Evolutionary conservation across 2,888 invertebrate genomes (phyloP).

Genomic region (Netelia melanura): DNA sequence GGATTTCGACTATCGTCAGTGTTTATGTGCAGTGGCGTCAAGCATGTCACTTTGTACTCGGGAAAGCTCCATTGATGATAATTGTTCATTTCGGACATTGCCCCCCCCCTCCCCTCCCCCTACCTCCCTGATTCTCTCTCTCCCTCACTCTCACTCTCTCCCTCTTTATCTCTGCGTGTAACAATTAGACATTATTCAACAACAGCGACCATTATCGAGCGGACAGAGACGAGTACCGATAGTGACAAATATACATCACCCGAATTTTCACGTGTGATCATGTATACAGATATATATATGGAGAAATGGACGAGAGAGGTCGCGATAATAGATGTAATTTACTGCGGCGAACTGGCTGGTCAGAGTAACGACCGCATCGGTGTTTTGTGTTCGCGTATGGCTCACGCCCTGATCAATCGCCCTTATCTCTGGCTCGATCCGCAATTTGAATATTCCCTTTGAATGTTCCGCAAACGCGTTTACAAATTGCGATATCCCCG

Average conservation of each 20-base stretch:
- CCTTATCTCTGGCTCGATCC: constrained; percentile 36
- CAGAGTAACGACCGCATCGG: constrained; percentile 17
- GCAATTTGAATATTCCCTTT: constrained; percentile 30
- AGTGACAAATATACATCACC: constrained; percentile 44
- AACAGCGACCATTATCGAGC: constrained; percentile 40
- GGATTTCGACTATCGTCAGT: constrained; percentile 17
- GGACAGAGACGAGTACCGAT: constrained; percentile 31
- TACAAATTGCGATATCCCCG: constrained; percentile 23
- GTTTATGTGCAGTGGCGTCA: constrained; percentile 16
- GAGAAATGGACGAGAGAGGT: constrained; percentile 14
- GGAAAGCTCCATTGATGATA: constrained; percentile 35
- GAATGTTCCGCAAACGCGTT: neutral
- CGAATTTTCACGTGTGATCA: constrained; percentile 36
- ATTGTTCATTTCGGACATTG: constrained; percentile 38
- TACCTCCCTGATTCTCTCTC: neutral
- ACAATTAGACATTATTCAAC: constrained; percentile 49
- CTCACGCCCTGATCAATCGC: constrained; percentile 50
- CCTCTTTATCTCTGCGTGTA: neutral
- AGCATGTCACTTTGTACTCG: constrained; percentile 12
- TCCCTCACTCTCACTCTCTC: too few relatives aligned
- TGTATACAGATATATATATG: constrained; percentile 14
- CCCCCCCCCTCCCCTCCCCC: neutral
- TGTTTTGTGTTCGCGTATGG: constrained; percentile 8
- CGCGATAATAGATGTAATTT: constrained; percentile 63
- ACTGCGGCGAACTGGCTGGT: constrained; percentile 48